Evolutionary conservation across 2,888 invertebrate genomes (phyloP).

Genomic region (Alentia gelatinosa): DNA sequence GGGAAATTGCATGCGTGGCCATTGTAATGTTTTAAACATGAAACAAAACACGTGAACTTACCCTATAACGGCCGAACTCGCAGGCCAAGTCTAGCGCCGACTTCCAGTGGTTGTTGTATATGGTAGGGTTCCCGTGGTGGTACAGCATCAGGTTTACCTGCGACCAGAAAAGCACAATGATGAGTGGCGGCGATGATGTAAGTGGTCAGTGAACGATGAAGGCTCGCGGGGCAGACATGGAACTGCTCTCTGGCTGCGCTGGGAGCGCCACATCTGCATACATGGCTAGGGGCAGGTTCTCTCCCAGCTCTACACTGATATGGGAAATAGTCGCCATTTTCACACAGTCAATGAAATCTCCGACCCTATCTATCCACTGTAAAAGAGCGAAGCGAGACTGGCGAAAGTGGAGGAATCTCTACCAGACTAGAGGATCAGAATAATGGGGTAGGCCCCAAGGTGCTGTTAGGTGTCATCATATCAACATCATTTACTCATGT

Average conservation of each 20-base stretch:
- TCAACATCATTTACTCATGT: too few species aligned
- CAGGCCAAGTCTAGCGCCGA: slow-evolving; percentile 82
- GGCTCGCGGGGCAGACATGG: background rate
- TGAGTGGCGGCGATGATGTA: background rate
- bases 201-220: background rate
- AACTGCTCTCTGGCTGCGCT: background rate
- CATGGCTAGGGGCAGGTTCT: background rate
- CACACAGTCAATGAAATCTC: background rate
- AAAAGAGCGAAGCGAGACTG: too few species aligned
- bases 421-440: too few species aligned
- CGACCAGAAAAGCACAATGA: slow-evolving; percentile 56
- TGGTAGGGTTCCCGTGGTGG: slow-evolving; percentile 80
- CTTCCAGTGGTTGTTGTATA: slow-evolving; percentile 79
- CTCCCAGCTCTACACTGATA: background rate
- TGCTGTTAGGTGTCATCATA: too few species aligned
- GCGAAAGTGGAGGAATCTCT: too few species aligned
- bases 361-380: too few species aligned
- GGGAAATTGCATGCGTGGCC: too few species aligned
- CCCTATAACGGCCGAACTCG: slow-evolving; percentile 81
- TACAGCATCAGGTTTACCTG: slow-evolving; percentile 81
- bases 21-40: too few species aligned
- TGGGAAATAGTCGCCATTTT: background rate
- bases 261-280: background rate
- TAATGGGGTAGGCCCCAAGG: too few species aligned
- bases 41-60: too few species aligned